These are phyloP conservation scores for Ceratotherium simum DNA, from an alignment of 2,113 vertebrate genomes.

Conservation along the genomic window DNA sequence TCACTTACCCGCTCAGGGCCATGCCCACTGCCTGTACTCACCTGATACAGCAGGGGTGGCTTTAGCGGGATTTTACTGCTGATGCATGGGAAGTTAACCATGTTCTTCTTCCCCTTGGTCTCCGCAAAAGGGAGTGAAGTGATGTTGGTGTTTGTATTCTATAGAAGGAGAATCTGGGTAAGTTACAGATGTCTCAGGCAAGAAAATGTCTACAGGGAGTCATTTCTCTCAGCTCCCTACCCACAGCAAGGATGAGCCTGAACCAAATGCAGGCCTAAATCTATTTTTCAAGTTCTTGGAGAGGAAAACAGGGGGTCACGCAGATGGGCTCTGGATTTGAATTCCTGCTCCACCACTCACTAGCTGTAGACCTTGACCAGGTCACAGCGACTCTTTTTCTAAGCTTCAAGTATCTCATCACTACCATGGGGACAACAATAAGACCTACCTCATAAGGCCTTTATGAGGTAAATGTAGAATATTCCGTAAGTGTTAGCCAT, in stretches of 20 bases:
- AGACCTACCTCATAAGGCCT: not conserved
- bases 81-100: slow-evolving; percentile 90
- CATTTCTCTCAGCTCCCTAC: not conserved
- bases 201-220: not conserved
- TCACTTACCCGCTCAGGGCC: not conserved
- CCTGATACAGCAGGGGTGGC: not conserved
- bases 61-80: slow-evolving; percentile 86
- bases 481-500: not conserved
- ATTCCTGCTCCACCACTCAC: not conserved
- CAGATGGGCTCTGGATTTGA: not conserved
- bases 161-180: slow-evolving; percentile 47
- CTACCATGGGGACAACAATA: not conserved
- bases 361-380: not conserved
- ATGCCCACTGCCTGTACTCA: not conserved
- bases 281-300: not conserved
- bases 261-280: not conserved
- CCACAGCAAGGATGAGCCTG: not conserved
- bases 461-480: slow-evolving; percentile 4
- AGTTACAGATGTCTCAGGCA: not conserved
- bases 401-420: not conserved
- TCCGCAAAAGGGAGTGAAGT: slow-evolving; percentile 90
- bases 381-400: not conserved
- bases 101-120: slow-evolving; percentile 88
- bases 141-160: slow-evolving; percentile 88
- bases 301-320: not conserved